Percentiles rank a stretch among this genome's conserved stretches.
Evolutionary conservation across 2,797 vertebrate genomes (phyloP).

Genomic region (Diglossa cyanea): DNA sequence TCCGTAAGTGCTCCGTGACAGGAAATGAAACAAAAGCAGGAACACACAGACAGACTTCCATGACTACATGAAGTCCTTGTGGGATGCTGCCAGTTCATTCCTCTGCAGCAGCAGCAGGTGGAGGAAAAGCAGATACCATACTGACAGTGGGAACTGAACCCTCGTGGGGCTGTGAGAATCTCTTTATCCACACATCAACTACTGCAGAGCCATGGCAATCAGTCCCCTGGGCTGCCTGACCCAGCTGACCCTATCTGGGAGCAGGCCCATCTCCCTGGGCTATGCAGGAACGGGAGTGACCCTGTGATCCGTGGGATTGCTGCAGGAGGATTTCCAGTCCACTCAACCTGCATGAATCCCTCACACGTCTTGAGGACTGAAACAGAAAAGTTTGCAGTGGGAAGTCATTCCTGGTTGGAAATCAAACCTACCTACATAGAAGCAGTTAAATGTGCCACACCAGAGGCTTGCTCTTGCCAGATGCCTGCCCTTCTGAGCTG

Average conservation of each 20-base stretch:
- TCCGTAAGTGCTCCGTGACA: background rate
- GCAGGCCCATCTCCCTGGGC: background rate
- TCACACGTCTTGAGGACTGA: background rate
- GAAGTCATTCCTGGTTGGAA: background rate
- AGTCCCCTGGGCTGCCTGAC: fast-evolving
- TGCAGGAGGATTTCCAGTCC: background rate
- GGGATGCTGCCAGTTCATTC: background rate
- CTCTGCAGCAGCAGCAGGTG: background rate
- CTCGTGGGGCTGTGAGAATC: fast-evolving
- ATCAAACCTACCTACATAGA: background rate
- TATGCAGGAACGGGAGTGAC: background rate
- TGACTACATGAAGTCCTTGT: fast-evolving
- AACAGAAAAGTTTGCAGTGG: background rate
- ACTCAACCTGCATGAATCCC: background rate
- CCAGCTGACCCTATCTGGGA: background rate
- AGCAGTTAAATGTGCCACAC: background rate
- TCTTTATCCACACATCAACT: fast-evolving
- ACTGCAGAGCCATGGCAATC: background rate
- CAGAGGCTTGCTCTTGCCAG: background rate
- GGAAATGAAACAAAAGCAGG: background rate
- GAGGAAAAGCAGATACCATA: background rate
- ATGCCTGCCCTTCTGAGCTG: background rate
- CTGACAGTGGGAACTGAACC: background rate
- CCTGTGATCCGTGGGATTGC: background rate
- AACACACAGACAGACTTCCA: background rate